Base-by-base conservation (phyloP, 2,113 vertebrate species). In the Phylloscopus trochilus region DNA sequence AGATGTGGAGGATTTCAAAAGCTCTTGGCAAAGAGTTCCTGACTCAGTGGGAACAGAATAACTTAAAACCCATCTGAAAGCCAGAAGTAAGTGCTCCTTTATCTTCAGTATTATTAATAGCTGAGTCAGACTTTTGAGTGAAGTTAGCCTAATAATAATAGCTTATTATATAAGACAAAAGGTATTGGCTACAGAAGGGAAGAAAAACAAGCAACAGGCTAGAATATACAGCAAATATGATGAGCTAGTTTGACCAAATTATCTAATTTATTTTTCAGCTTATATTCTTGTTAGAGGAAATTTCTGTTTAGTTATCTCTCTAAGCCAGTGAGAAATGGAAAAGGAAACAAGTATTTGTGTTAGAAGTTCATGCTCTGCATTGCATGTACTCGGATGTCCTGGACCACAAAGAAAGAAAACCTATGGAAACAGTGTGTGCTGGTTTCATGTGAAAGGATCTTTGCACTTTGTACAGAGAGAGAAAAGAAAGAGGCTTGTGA, bases 381-480 rank as follows among this genome's bases (percentile, higher is more conserved):
- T 79, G 10, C 37, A 9, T 62, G 15, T 86, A 15, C 21, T 52
- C 70, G 80, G 11, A 33, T 75, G 27, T 72, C 43, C 39, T 82
- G 52, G 35, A 46, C 31, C 6, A 27, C 44, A 77, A 9, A 1
- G 73, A 41, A 64, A 63, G 41, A 59, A 58, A 11, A 31, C 15
- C 8, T 37, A 4, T 47, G 72, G 33, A 76, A 93, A 53, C 5
- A 72, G 1, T 0, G 0, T 5, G 6, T n/a, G 3, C 44, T 70
- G 21, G 19, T 66, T 67, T 33, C 28, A 21, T 43, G 7, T 68
- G 33, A 68, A 37, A 64, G 22, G 15, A 12, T 64, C 30, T 69
- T 60, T 84, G 41, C 21, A 24, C 9, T 27, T 26, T 10, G 10
- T 30, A 31, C 6, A 62, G 28, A 37, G 8, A 35, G 14, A 58